phyloP scores from a whole-genome alignment of 1,140 invertebrate genomes.

The Cotesia glomerata region DNA sequence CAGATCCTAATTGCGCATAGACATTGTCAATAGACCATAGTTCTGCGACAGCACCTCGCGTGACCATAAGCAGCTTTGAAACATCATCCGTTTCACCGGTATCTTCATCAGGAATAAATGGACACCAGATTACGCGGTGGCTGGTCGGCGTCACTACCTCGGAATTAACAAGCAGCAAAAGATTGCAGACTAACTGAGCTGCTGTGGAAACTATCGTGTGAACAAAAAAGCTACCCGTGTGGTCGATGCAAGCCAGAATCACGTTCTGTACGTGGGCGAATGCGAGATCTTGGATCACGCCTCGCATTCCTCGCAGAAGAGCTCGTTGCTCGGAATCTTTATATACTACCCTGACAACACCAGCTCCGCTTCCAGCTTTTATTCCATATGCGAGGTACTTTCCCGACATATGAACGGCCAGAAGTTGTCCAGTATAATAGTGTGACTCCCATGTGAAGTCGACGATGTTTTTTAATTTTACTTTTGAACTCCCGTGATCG shows the following conservation, averaged over 20 bases:
- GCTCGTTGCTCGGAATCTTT: slow-evolving; percentile 77
- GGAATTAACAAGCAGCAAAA: slow-evolving; percentile 62
- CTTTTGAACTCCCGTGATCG: slow-evolving; percentile 81
- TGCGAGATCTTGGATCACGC: slow-evolving; percentile 84
- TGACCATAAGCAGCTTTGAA: slow-evolving; percentile 80
- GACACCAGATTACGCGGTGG: slow-evolving; percentile 88
- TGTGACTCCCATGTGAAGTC: slow-evolving; percentile 92
- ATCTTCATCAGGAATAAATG: slow-evolving; percentile 81
- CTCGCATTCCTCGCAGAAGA: slow-evolving; percentile 85
- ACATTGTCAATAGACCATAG: slow-evolving; percentile 54
- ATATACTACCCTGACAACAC: slow-evolving; percentile 82
- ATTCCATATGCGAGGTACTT: slow-evolving; percentile 89
- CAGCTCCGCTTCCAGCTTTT: slow-evolving; percentile 74
- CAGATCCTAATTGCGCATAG: slow-evolving; percentile 46
- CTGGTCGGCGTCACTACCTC: slow-evolving; percentile 47
- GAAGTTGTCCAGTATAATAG: slow-evolving; percentile 83
- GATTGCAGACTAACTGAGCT: slow-evolving; percentile 66
- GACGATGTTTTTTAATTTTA: slow-evolving; percentile 89
- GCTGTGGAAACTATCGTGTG: slow-evolving; percentile 76
- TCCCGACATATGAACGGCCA: slow-evolving; percentile 87
- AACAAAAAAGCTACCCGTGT: slow-evolving; percentile 80
- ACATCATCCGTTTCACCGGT: slow-evolving; percentile 69
- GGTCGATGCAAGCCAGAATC: slow-evolving; percentile 86
- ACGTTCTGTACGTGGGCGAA: slow-evolving; percentile 85
- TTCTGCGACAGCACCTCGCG: slow-evolving; percentile 76